Percentiles rank a stretch among this genome's conserved stretches.
These are phyloP conservation scores for Sthenelais limicola DNA, from an alignment of 2,888 invertebrate species.

Conservation along the genomic window DNA sequence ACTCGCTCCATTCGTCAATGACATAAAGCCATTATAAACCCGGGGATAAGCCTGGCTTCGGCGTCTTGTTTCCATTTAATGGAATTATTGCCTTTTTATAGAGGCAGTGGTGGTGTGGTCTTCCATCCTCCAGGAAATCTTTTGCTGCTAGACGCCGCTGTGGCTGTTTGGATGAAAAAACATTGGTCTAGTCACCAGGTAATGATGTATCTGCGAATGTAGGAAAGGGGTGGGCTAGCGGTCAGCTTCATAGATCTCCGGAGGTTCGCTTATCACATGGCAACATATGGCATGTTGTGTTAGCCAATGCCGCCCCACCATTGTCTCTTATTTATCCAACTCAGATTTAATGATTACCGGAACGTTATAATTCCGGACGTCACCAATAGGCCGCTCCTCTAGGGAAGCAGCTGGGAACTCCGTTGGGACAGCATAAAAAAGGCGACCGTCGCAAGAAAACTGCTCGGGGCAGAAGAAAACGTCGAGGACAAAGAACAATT, in stretches of 20 bases:
- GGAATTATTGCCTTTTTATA: conserved; percentile 37
- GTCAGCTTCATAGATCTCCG: conserved; percentile 6
- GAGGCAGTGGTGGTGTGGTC: no score
- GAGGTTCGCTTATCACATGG: conserved; percentile 6
- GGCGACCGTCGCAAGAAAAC: no score
- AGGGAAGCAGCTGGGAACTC: conserved; percentile 5
- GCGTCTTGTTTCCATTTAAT: conserved; percentile 27
- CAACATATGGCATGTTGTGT: conserved; percentile 17
- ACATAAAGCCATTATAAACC: no score
- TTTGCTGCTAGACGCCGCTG: not conserved
- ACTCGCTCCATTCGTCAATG: no score
- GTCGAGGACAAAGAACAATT: no score
- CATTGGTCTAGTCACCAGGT: not conserved
- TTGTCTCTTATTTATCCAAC: conserved; percentile 28
- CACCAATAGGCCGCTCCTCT: conserved; percentile 14
- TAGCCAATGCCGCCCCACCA: conserved; percentile 26
- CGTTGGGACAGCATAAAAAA: conserved; percentile 9
- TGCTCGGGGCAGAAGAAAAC: no score
- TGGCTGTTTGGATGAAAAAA: conserved; percentile 8
- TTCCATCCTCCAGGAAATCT: not conserved
- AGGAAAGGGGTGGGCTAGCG: not conserved
- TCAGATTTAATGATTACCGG: conserved; percentile 27
- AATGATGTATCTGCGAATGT: conserved; percentile 22
- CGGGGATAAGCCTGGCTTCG: not conserved
- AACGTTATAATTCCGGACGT: conserved; percentile 24